Evolutionary conservation across 2,797 vertebrate species (phyloP), one percentile per base, ranked within the genome.

Genomic region (Rhinella marina): DNA sequence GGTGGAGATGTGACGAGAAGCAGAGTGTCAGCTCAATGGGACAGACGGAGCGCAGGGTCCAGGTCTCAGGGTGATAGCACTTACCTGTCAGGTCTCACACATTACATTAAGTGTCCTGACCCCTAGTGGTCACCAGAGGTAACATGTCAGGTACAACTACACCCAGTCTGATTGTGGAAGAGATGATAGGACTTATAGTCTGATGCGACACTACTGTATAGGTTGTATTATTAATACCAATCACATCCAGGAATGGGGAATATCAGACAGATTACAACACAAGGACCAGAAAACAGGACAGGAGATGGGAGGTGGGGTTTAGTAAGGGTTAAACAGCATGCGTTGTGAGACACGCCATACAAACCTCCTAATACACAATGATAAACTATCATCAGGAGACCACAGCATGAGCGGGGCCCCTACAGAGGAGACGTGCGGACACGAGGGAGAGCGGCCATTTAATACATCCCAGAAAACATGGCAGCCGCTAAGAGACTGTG

Each of bases 1-100:
- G 86, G 78, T 89, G 92, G 91, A 93, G 91, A 94, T 92, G 94
- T 88, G 59, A 79, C 1, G 93, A 93, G 90, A 92, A 90, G 87
- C 92, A 87, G 87, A 86, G 59, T 54, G 75, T 78, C 50, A 77
- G n/a, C 17, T 79, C 8, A 66, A 86, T 79, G 84, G 56, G 21
- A 17, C 21, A 50, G 56, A 25, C 48, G 19, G 8, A 57, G 76
- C 7, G 2, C 17, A 41, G 10, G 50, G 8, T 54, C 52, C 32
- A 52, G n/a, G 1, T 4, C n/a, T 16, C 16, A 14, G 11, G 17
- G 23, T 25, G 27, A 32, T 16, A 0, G 27, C 16, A 32, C 68
- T 70, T 70, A 70, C 68, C 68, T 41, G 41, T 41, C 4, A 41
- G 5, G 41, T 41, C 41, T 32, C 32, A 29, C 27, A 9, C 52